A percentile compares a stretch with the other conserved stretches of the same genome.
These are phyloP conservation scores for Drosophila sucinea DNA, from an alignment of 1,140 invertebrate genomes.

Conservation along the genomic window DNA sequence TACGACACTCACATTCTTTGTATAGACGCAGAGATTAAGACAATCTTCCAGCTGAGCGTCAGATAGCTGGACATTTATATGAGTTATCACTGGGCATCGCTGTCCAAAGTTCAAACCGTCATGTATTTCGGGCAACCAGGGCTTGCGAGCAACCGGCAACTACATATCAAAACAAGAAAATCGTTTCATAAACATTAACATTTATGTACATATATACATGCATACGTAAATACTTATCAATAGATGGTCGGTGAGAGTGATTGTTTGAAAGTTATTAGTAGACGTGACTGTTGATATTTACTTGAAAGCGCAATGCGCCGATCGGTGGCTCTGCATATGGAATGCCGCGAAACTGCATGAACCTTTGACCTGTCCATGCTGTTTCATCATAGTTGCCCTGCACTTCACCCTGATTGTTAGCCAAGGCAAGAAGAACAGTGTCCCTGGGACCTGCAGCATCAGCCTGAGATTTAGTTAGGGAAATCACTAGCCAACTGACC, in stretches of 20 bases:
- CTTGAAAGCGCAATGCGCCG: conserved; percentile 66
- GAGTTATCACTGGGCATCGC: conserved; percentile 78
- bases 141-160: conserved; percentile 61
- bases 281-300: conserved; percentile 34
- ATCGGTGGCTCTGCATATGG: conserved; percentile 77
- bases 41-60: conserved; percentile 75
- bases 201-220: conserved; percentile 4
- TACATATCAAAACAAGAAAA: conserved; percentile 15
- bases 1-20: conserved; percentile 70
- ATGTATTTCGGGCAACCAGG: conserved; percentile 53
- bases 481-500: conserved; percentile 41
- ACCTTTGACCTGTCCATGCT: conserved; percentile 64
- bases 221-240: background rate
- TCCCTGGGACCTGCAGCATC: conserved; percentile 16
- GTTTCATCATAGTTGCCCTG: conserved; percentile 75
- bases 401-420: conserved; percentile 83
- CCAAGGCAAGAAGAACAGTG: conserved; percentile 42
- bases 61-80: conserved; percentile 42
- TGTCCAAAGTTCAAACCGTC: conserved; percentile 68
- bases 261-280: background rate
- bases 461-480: conserved; percentile 16
- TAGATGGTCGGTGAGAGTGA: background rate
- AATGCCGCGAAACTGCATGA: conserved; percentile 78
- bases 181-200: conserved; percentile 29
- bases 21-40: conserved; percentile 74